phyloP scores from a whole-genome alignment of 2,888 invertebrate genomes.

The Tethea ocularis region DNA sequence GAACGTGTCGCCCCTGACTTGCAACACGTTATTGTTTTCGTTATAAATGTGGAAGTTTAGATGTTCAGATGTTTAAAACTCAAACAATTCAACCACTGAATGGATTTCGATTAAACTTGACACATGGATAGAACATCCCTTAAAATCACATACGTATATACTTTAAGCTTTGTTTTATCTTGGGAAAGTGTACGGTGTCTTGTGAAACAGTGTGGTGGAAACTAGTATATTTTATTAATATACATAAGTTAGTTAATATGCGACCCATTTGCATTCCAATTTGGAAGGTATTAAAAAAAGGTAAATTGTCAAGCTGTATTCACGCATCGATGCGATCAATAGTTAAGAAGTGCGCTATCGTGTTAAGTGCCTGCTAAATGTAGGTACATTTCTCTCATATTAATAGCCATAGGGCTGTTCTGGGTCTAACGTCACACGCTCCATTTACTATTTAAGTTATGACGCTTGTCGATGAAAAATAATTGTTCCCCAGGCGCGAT shows the following conservation, averaged over 20 bases:
- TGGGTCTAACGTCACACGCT: constrained; percentile 47
- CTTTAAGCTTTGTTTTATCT: too few relatives aligned
- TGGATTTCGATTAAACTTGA: too few relatives aligned
- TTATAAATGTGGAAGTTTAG: too few relatives aligned
- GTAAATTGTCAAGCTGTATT: neutral
- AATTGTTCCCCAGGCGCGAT: constrained; percentile 38
- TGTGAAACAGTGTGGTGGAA: too few relatives aligned
- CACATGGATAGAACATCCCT: too few relatives aligned
- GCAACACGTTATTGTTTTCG: constrained; percentile 43
- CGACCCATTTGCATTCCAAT: too few relatives aligned
- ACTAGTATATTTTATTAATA: too few relatives aligned
- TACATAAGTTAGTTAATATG: too few relatives aligned
- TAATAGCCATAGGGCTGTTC: constrained; percentile 48
- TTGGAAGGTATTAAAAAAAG: neutral
- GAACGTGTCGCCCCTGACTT: constrained; percentile 31
- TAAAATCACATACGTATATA: too few relatives aligned
- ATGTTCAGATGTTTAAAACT: too few relatives aligned
- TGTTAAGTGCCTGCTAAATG: constrained; percentile 55
- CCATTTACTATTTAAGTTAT: constrained; percentile 56
- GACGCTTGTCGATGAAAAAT: constrained; percentile 47
- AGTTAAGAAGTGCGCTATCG: constrained; percentile 44
- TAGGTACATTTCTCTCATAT: constrained; percentile 48
- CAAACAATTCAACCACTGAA: too few relatives aligned
- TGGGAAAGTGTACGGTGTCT: too few relatives aligned
- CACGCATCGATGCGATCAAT: constrained; percentile 48